Percentiles rank a stretch among this genome's conserved stretches.
Evolutionary conservation across 2,113 vertebrate species (phyloP).

Genomic region (Trochalopteron elliotii): DNA sequence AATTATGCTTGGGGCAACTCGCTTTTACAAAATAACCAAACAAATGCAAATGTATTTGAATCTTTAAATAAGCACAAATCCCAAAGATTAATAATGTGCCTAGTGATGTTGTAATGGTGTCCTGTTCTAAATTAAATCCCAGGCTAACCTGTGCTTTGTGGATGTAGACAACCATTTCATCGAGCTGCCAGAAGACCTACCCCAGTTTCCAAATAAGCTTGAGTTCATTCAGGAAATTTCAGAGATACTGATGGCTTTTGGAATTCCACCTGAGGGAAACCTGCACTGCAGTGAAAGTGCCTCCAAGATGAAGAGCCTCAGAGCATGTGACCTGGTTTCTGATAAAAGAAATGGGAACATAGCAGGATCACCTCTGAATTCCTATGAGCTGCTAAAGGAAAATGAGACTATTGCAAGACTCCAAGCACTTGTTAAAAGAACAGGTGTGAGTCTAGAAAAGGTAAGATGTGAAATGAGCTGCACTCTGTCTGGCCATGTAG

Average conservation of each 20-base stretch:
- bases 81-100: background rate
- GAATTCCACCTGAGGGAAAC: slow-evolving; percentile 90
- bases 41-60: background rate
- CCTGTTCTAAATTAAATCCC: slow-evolving; percentile 44
- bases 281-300: slow-evolving; percentile 86
- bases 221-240: slow-evolving; percentile 98
- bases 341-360: slow-evolving; percentile 97
- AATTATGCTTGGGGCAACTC: background rate
- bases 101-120: background rate
- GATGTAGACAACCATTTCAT: slow-evolving; percentile 99
- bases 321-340: slow-evolving; percentile 84
- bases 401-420: slow-evolving; percentile 94
- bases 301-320: slow-evolving; percentile 83
- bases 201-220: slow-evolving; percentile 97
- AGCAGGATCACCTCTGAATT: slow-evolving; percentile 86
- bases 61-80: background rate
- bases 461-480: slow-evolving; percentile 63
- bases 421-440: slow-evolving; percentile 96
- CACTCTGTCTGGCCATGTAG: background rate
- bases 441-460: slow-evolving; percentile 94
- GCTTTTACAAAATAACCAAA: background rate
- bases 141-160: slow-evolving; percentile 99
- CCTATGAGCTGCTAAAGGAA: slow-evolving; percentile 90
- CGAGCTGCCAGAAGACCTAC: slow-evolving; percentile 95
- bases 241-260: slow-evolving; percentile 91